Base-by-base conservation (phyloP, 2,888 invertebrate genomes). In the Melanostoma mellinum region DNA sequence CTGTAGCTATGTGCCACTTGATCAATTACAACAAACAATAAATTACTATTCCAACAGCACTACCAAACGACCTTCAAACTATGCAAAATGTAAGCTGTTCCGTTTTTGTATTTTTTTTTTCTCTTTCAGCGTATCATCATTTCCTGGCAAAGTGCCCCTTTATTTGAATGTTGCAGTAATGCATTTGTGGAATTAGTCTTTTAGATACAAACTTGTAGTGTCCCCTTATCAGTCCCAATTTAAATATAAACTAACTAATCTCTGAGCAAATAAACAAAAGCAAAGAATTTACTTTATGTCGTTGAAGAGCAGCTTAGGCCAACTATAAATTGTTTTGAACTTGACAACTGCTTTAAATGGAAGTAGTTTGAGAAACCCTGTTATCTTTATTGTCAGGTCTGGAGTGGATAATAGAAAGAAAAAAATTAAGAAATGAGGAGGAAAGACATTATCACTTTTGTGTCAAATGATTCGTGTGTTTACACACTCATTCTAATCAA, bases 321-420 rank as follows among this genome's bases (percentile, higher is more conserved):
- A 38, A 44, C 50, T 46, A n/a, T 63, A 52, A 80, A 82, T 77
- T 82, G 40, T 61, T 82, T 78, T 69, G 78, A 77, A 73, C 78
- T 82, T 82, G 81, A 82, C 40, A 60, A 65, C 63, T 8, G 36
- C 30, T 48, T n/a, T 10, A 10, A 40, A 6, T 10, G 46, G 20
- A 38, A 30, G 10, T 55, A 56, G 52, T 56, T 44, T 3, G 36
- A 20, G 35, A 35, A 20, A 20, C 20, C 20, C 20, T 20, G 1
- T 20, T 20, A 20, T 20, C 20, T 20, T 20, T 20, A 20, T 20
- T 20, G 20, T 20, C 20, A 20, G 20, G 20, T 20, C 20, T 20
- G 20, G 20, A 20, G 20, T 20, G 20, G 20, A 20, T 20, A 20
- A 20, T 20, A 20, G 20, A 20, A 20, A 20, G 20, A 20, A 20